These are phyloP conservation scores for Drosophila buzzatii DNA, from an alignment of 2,888 invertebrate genomes.

Conservation along the genomic window DNA sequence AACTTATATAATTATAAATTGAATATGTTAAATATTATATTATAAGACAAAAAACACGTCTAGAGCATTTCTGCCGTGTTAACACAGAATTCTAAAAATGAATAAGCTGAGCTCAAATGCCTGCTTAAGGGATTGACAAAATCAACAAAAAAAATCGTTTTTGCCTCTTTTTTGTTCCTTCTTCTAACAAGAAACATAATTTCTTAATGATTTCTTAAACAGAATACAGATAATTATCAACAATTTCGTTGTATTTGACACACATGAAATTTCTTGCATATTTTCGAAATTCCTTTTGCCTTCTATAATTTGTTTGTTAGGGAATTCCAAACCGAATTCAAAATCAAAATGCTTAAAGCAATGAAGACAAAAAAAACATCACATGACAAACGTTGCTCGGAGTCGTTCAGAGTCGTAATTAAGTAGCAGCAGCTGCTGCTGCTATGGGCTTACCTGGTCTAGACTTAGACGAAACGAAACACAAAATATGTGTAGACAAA, in stretches of 20 bases:
- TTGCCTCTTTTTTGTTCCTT: not conserved
- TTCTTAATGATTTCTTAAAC: not conserved
- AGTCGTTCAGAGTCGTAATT: slow-evolving; percentile 3
- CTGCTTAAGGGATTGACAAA: not conserved
- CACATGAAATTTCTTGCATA: not conserved
- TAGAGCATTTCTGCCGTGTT: no score
- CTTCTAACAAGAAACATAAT: not conserved
- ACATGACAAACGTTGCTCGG: slow-evolving; percentile 9
- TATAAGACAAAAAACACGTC: no score
- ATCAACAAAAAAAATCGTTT: not conserved
- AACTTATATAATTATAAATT: no score
- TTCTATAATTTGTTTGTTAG: not conserved
- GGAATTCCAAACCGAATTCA: not conserved
- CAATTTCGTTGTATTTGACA: not conserved
- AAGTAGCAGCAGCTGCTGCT: slow-evolving; percentile 1
- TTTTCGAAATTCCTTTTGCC: not conserved
- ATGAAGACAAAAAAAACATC: slow-evolving; percentile 13
- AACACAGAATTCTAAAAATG: no score
- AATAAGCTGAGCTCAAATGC: not conserved
- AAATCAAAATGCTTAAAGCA: slow-evolving; percentile 12
- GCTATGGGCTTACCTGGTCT: slow-evolving; percentile 26
- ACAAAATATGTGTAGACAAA: slow-evolving; percentile 3
- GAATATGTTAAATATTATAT: no score
- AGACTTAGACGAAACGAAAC: slow-evolving; percentile 15
- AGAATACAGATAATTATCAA: not conserved